Conservation (phyloP, 2,888 invertebrate species). For the Hoplodrina ambigua region DNA sequence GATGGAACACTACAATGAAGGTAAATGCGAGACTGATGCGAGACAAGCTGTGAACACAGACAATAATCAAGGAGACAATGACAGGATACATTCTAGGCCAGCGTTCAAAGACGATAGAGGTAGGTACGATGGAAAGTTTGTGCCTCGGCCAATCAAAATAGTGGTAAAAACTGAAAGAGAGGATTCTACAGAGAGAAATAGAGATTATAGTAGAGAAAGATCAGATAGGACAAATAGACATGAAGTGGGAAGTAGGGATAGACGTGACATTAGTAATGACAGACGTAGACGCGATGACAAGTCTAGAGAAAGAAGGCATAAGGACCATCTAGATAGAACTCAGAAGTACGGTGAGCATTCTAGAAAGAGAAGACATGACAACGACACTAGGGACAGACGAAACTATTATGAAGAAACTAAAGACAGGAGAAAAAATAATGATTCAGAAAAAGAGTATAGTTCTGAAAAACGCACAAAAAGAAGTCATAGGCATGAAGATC, state of each 20-base stretch:
- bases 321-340: constrained; percentile 6
- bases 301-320: constrained; percentile 25
- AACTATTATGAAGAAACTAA: constrained; percentile 8
- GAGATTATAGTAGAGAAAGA: constrained; percentile 22
- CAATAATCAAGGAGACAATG: constrained; percentile 10
- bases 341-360: constrained; percentile 16
- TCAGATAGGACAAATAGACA: constrained; percentile 17
- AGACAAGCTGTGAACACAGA: constrained; percentile 7
- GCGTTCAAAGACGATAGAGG: constrained; percentile 10
- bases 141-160: constrained; percentile 34
- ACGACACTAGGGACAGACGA: constrained; percentile 3
- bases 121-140: constrained; percentile 29
- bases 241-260: constrained; percentile 20
- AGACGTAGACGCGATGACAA: constrained; percentile 19
- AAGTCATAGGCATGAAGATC: neutral
- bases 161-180: constrained; percentile 26
- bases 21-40: constrained; percentile 21
- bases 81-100: constrained; percentile 1
- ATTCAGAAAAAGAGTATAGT: constrained; percentile 4
- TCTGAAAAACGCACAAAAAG: constrained; percentile 15
- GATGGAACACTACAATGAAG: constrained; percentile 68
- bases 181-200: constrained; percentile 20
- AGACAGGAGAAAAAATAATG: constrained; percentile 3
- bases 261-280: constrained; percentile 23
- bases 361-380: constrained; percentile 30